Percentiles rank a stretch among this genome's conserved stretches.
Conservation (phyloP, 2,797 vertebrate genomes). For the Betta splendens region DNA sequence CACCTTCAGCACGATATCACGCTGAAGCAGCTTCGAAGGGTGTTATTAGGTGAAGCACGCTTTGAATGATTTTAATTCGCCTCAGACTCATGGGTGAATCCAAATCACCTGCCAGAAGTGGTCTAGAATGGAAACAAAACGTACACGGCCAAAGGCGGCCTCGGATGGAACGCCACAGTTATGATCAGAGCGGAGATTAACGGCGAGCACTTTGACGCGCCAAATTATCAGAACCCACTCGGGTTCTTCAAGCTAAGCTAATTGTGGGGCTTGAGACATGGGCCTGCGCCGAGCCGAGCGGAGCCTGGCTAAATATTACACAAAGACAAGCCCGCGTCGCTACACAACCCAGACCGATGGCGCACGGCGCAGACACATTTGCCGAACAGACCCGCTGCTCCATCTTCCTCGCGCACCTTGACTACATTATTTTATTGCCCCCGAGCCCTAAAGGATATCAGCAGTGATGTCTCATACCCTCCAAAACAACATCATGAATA, state of each 20-base stretch:
- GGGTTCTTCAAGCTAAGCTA: slow-evolving; percentile 7
- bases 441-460: slow-evolving; percentile 56
- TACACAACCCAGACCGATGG: slow-evolving; percentile 36
- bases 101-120: slow-evolving; percentile 31
- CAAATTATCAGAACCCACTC: slow-evolving; percentile 63
- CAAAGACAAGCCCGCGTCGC: slow-evolving; percentile 7
- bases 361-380: slow-evolving; percentile 31
- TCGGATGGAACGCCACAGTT: slow-evolving; percentile 63
- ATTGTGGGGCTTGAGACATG: slow-evolving; percentile 25
- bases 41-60: slow-evolving; percentile 41
- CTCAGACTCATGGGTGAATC: slow-evolving; percentile 32
- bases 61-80: slow-evolving; percentile 56
- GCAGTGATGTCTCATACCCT: slow-evolving; percentile 58
- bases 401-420: slow-evolving; percentile 40
- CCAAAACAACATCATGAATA: slow-evolving; percentile 72
- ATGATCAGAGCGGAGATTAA: slow-evolving; percentile 78
- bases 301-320: slow-evolving; percentile 20
- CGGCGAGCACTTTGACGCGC: slow-evolving; percentile 63
- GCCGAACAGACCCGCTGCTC: slow-evolving; percentile 23
- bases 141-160: slow-evolving; percentile 51
- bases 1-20: slow-evolving; percentile 37
- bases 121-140: slow-evolving; percentile 49
- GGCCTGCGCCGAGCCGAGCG: slow-evolving; percentile 1
- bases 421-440: slow-evolving; percentile 51
- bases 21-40: slow-evolving; percentile 29